A percentile compares a stretch with the other conserved stretches of the same genome.
Conservation (phyloP, 2,113 vertebrate genomes). For the Oncorhynchus tshawytscha region DNA sequence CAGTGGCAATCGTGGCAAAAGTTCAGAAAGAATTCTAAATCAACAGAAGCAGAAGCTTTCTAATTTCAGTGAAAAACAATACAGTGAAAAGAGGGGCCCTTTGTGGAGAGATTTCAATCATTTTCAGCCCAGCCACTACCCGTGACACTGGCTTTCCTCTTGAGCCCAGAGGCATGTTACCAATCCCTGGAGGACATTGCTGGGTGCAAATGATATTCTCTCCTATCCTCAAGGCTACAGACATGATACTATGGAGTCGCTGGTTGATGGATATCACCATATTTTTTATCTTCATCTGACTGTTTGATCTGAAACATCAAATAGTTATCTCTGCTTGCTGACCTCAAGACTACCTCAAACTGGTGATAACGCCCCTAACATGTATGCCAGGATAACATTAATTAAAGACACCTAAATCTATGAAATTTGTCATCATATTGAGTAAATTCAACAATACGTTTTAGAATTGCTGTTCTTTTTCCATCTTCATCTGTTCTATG, state of each 20-base stretch:
- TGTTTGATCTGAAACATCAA: not conserved
- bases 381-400: not conserved
- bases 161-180: constrained; percentile 20
- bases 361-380: not conserved
- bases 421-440: not conserved
- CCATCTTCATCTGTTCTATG: not conserved
- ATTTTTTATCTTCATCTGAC: not conserved
- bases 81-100: not conserved
- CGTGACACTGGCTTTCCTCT: not conserved
- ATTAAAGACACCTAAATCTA: not conserved
- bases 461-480: not conserved
- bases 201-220: constrained; percentile 31
- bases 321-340: not conserved
- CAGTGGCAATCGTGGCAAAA: constrained; percentile 30
- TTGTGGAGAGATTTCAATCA: constrained; percentile 10
- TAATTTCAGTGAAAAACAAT: constrained; percentile 23
- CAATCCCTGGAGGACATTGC: constrained; percentile 17
- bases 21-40: constrained; percentile 51
- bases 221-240: constrained; percentile 16
- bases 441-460: not conserved
- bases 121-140: not conserved
- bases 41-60: constrained; percentile 33
- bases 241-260: not conserved
- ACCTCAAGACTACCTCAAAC: constrained; percentile 4
- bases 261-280: constrained; percentile 13